Base-by-base conservation (phyloP, 2,888 invertebrate genomes). In the Ochropleura leucogaster region DNA sequence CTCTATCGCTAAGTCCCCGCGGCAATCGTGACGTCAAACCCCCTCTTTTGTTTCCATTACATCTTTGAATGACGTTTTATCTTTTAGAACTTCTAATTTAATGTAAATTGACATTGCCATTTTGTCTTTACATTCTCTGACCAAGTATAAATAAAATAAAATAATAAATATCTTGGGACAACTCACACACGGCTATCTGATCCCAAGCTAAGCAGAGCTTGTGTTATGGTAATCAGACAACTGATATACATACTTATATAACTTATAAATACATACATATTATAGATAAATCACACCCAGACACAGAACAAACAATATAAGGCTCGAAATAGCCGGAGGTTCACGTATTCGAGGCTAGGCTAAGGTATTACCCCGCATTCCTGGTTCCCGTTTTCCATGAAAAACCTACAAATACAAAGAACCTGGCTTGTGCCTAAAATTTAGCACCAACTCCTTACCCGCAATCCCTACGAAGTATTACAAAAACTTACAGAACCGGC, bases 401-500 rank as follows among this genome's bases (percentile, higher is more conserved):
- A 57, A 16, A 30, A 30, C n/a, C 16, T 30, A 30, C 30, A 14
- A 14, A 3, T 14, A 30, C 30, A 10, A 16, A 57, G 30, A 30
- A 40, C 18, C 18, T 18, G 4, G 30, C 18, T 30, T 8, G 18
- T 18, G 18, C 18, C 49, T 66, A 12, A 65, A 4, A 40, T 14
- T 4, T n/a, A 4, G 20, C 12, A 4, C 12, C 42, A 20, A 44
- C 60, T 59, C 42, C 0, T 67, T 67, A 10, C 20, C 10, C 55
- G 42, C 14, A 40, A 68, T 40, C 30, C 40, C 16, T 40, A 6
- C 14, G 42, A 71, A 14, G 4, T 51, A 65, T 14, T 47, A n/a
- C 4, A 55, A 10, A 64, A 65, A 92, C 93, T 91, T 74, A 97
- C 97, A 89, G 97, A 98, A 68, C 98, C 98, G 81, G 98, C 98